Percentiles rank a stretch among this genome's conserved stretches.
Conservation (phyloP, 2,797 vertebrate genomes). For the Smutsia temminckii region DNA sequence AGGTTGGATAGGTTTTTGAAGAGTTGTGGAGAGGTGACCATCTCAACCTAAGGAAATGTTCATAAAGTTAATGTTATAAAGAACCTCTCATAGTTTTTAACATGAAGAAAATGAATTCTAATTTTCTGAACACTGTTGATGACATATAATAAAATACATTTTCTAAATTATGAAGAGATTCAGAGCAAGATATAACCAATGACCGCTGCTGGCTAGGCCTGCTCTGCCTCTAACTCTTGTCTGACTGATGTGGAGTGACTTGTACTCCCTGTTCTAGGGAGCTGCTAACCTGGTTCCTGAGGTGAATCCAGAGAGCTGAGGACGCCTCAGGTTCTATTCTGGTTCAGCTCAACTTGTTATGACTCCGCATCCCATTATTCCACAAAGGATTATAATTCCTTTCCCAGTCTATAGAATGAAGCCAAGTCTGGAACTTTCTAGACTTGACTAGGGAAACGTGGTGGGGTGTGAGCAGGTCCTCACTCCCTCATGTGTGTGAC, state of each 20-base stretch:
- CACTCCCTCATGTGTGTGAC: neutral
- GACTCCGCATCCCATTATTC: neutral
- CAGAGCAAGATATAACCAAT: neutral
- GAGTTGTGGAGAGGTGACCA: neutral
- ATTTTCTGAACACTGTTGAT: neutral
- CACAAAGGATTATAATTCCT: neutral
- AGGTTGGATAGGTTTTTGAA: neutral
- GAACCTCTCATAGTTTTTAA: neutral
- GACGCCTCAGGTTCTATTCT: neutral
- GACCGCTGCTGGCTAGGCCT: too few relatives aligned
- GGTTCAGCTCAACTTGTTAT: too few relatives aligned
- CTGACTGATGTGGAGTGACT: neutral
- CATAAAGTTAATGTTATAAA: neutral
- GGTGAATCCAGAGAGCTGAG: neutral
- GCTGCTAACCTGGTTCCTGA: neutral
- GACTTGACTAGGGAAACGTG: neutral
- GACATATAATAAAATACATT: neutral
- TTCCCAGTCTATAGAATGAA: neutral
- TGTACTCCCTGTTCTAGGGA: neutral
- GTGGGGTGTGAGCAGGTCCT: neutral
- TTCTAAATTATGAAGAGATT: conserved; percentile 18
- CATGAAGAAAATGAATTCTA: conserved; percentile 7
- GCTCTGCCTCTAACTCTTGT: neutral
- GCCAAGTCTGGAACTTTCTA: neutral
- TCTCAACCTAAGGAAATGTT: neutral